phyloP scores from a whole-genome alignment of 2,113 vertebrate genomes.

The Psittacara wagleri region DNA sequence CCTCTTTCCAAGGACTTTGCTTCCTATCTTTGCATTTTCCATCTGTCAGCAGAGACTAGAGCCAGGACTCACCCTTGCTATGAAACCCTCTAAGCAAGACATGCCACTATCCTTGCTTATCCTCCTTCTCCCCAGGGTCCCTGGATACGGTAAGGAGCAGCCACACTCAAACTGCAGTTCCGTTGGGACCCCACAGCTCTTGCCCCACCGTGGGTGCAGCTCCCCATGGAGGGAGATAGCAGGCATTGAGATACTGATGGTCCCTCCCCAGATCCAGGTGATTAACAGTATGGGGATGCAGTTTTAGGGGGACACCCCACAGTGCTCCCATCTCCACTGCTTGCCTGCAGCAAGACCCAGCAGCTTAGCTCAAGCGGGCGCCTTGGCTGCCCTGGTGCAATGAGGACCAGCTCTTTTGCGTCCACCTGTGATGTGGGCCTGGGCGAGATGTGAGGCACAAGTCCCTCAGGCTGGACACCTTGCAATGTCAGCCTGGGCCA shows the following conservation, averaged over 20 bases:
- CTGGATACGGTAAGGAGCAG: neutral
- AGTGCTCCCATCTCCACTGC: neutral
- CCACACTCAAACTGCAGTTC: neutral
- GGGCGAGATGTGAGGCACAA: neutral
- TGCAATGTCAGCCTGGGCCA: neutral
- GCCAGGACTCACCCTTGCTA: neutral
- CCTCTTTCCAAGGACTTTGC: neutral
- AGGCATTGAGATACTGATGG: neutral
- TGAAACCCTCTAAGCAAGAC: neutral
- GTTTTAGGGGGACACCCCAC: neutral
- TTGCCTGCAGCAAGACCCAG: neutral
- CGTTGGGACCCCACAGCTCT: neutral
- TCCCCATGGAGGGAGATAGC: accelerated
- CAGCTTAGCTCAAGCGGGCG: neutral
- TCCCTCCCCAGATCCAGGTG: neutral
- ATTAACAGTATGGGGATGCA: neutral
- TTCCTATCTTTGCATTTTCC: constrained; percentile 10
- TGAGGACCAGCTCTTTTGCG: accelerated
- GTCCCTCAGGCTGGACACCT: neutral
- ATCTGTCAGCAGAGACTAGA: neutral
- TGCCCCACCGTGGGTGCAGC: accelerated
- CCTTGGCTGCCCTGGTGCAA: neutral
- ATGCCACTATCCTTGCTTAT: neutral
- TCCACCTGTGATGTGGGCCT: neutral
- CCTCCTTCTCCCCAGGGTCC: neutral